Evolutionary conservation across 2,888 invertebrate species (phyloP).

Genomic region (Hybos culiciformis): DNA sequence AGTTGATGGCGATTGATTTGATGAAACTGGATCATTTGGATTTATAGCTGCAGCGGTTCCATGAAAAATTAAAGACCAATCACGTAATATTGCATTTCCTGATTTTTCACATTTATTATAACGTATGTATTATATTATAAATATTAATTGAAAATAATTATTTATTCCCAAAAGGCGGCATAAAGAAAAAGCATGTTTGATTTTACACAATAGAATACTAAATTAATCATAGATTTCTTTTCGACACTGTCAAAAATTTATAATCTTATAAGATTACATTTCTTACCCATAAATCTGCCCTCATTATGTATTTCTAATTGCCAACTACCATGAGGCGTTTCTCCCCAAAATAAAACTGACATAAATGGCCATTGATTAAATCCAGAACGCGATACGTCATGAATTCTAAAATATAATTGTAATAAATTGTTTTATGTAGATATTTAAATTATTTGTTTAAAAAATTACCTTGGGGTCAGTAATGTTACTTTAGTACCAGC

Average conservation of each 20-base stretch:
- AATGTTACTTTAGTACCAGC: conserved; percentile 82
- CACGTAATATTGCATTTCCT: conserved; percentile 81
- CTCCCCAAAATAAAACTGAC: conserved; percentile 99
- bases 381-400: conserved; percentile 81
- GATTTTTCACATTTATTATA: conserved; percentile 2
- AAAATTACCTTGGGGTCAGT: conserved; percentile 61
- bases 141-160: background rate
- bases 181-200: background rate
- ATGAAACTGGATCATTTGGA: conserved; percentile 47
- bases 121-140: background rate
- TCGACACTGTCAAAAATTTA: background rate
- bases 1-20: conserved; percentile 24
- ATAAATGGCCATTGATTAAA: conserved; percentile 99
- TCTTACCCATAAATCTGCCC: conserved; percentile 72
- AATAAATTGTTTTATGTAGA: background rate
- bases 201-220: background rate
- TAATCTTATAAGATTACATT: conserved; percentile 6
- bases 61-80: conserved; percentile 87
- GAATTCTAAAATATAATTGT: conserved; percentile 27
- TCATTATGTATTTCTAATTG: conserved; percentile 91
- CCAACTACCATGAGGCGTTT: conserved; percentile 88
- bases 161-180: background rate
- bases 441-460: background rate
- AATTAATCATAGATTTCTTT: too few relatives aligned
- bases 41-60: conserved; percentile 59